A percentile compares a stretch with the other conserved stretches of the same genome.
Evolutionary conservation across 2,888 invertebrate genomes (phyloP).

Genomic region (Apantesis nais): DNA sequence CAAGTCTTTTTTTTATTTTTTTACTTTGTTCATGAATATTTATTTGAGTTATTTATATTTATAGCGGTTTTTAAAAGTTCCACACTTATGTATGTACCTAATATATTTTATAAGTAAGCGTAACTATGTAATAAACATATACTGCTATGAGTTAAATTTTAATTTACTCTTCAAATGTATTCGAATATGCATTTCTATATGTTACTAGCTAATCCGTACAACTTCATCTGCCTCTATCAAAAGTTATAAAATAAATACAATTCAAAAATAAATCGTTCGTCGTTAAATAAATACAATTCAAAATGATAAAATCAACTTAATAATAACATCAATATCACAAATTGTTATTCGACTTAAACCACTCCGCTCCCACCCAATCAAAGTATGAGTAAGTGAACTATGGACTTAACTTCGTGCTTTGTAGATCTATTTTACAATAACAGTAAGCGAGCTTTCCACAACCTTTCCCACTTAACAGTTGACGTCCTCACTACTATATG

Average conservation of each 20-base stretch:
- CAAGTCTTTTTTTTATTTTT: constrained; percentile 8
- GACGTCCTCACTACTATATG: too few relatives aligned
- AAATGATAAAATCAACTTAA: too few relatives aligned
- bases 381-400: too few relatives aligned
- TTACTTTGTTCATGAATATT: constrained; percentile 4
- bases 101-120: neutral
- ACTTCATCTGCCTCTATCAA: neutral
- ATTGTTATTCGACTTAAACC: too few relatives aligned
- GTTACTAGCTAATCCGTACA: neutral
- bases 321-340: too few relatives aligned
- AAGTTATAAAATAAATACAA: neutral
- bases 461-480: too few relatives aligned
- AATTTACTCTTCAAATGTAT: neutral
- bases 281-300: too few relatives aligned
- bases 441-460: too few relatives aligned
- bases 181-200: neutral
- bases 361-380: too few relatives aligned
- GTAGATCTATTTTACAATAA: too few relatives aligned
- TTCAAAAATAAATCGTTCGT: too few relatives aligned
- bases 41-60: neutral
- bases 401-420: too few relatives aligned
- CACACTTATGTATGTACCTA: neutral
- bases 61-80: neutral
- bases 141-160: neutral
- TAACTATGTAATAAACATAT: neutral